These are phyloP conservation scores for Carposina sasakii DNA, from an alignment of 1,140 invertebrate species.

Conservation along the genomic window DNA sequence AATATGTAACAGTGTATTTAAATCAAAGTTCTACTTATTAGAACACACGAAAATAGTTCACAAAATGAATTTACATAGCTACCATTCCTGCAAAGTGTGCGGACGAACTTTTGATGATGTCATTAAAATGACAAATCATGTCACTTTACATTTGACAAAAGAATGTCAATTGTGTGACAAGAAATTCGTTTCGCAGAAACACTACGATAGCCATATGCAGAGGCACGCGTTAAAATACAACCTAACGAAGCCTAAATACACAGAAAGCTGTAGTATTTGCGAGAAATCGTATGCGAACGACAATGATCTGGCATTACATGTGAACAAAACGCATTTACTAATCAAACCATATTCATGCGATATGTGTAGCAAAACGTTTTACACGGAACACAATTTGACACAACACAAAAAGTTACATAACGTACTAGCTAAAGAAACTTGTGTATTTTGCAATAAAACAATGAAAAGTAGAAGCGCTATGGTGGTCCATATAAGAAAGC, in stretches of 20 bases:
- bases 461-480: slow-evolving; percentile 48
- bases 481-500: slow-evolving; percentile 54
- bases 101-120: slow-evolving; percentile 31
- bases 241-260: slow-evolving; percentile 13
- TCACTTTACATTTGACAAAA: slow-evolving; percentile 33
- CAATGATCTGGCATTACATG: slow-evolving; percentile 51
- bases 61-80: slow-evolving; percentile 25
- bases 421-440: slow-evolving; percentile 39
- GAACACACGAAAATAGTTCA: slow-evolving; percentile 54
- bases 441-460: slow-evolving; percentile 45
- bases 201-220: slow-evolving; percentile 45
- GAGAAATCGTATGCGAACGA: slow-evolving; percentile 50
- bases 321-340: slow-evolving; percentile 60
- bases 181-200: slow-evolving; percentile 31
- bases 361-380: slow-evolving; percentile 57
- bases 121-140: slow-evolving; percentile 35
- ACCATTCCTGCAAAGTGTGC: slow-evolving; percentile 35
- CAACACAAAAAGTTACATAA: slow-evolving; percentile 53
- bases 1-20: slow-evolving; percentile 34
- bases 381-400: slow-evolving; percentile 46
- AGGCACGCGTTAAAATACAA: slow-evolving; percentile 43
- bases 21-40: slow-evolving; percentile 46
- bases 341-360: slow-evolving; percentile 62
- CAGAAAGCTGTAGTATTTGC: slow-evolving; percentile 56
- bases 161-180: slow-evolving; percentile 50